A percentile compares a stretch with the other conserved stretches of the same genome.
Evolutionary conservation across 2,888 invertebrate species (phyloP).

Genomic region (Cylloceria caligata): DNA sequence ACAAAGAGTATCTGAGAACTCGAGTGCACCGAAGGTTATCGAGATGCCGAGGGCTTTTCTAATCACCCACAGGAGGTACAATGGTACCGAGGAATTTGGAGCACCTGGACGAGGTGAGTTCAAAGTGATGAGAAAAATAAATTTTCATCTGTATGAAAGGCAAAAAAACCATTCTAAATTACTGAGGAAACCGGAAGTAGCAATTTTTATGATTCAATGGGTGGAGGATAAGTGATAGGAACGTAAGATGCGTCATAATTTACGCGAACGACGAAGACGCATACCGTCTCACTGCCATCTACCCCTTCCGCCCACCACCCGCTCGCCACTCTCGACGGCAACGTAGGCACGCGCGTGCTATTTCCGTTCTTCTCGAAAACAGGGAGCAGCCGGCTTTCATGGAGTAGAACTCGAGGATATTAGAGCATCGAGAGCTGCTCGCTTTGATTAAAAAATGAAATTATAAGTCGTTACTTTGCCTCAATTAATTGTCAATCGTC

Average conservation of each 20-base stretch:
- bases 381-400: conserved; percentile 68
- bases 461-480: not conserved
- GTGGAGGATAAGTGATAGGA: conserved; percentile 42
- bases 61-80: conserved; percentile 87
- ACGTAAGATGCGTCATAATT: conserved; percentile 76
- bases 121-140: conserved; percentile 11
- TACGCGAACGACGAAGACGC: conserved; percentile 74
- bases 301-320: conserved; percentile 71
- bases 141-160: no score
- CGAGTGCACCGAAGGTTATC: conserved; percentile 15
- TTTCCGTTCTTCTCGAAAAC: conserved; percentile 82
- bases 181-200: conserved; percentile 9
- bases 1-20: not conserved
- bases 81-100: conserved; percentile 80
- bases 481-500: not conserved
- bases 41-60: conserved; percentile 88
- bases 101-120: conserved; percentile 79
- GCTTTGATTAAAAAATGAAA: conserved; percentile 17
- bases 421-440: conserved; percentile 8
- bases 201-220: conserved; percentile 25
- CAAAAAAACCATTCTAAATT: not conserved
- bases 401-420: conserved; percentile 30
- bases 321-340: conserved; percentile 20
- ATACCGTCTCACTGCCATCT: conserved; percentile 78
- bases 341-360: conserved; percentile 75